Base-by-base conservation (phyloP, 2,888 invertebrate species). In the Tetragonula carbonaria region DNA sequence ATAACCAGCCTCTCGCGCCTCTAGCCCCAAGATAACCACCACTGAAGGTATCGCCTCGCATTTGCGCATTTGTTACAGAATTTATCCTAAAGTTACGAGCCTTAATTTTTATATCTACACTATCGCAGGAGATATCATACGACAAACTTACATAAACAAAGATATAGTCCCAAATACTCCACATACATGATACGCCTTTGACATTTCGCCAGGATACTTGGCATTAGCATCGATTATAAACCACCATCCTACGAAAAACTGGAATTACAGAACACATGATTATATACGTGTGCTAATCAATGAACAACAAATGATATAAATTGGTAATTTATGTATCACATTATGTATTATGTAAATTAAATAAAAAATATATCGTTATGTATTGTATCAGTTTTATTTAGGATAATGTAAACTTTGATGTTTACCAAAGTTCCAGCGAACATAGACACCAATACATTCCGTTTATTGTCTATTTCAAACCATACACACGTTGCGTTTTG, bases 171-270 rank as follows among this genome's bases (percentile, higher is more conserved):
- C 98, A 94, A 99, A 97, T 72, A 99, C 97, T 13, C 99, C 99
- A 93, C 99, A 99, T 78, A 99, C 97, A 93, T 99, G 98, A 90
- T 98, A 98, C 0, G 98, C 97, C 89, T 97, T 96, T 13, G 96
- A 92, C 94, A 99, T 95, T 95, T 97, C 95, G 57, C 95, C 95
- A 0, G 97, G 96, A 92, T 97, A 97, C 33, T 97, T 96, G 0
- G 98, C 97, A 79, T 98, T 97, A 14, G 98, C 98, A 95, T 99
- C 99, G 91, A 99, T 99, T 85, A 99, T 97, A 85, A 99, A 97
- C 99, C 99, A 99, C 99, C 99, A 99, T 73, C 99, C 99, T 90
- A 97, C 95, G 92, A 98, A 99, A 95, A 99, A 99, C 98, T 99
- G 93, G 74, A 95, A 95, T 87, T 53, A 16, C 18, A 53, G 72